These are phyloP conservation scores for Podiceps cristatus DNA, from an alignment of 2,113 vertebrate genomes.

Conservation along the genomic window DNA sequence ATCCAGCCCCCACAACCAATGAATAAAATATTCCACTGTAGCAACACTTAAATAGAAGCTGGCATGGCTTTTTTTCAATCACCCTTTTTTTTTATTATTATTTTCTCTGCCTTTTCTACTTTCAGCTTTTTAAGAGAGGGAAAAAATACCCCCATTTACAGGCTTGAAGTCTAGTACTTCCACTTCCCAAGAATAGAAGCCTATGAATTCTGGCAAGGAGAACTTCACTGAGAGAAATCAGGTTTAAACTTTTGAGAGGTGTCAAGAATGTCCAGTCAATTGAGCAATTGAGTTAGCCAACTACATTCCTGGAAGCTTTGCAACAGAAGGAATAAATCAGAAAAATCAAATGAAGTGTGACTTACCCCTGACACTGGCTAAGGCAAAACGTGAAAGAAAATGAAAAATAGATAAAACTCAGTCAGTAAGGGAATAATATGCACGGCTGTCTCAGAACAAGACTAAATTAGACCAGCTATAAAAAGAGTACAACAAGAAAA, in stretches of 20 bases:
- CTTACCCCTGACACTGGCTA: neutral
- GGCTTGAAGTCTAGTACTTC: neutral
- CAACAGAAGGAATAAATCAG: slow-evolving; percentile 36
- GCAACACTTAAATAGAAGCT: neutral
- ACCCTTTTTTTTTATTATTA: neutral
- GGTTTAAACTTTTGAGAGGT: neutral
- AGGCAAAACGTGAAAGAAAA: neutral
- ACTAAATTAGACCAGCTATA: neutral
- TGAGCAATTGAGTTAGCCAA: neutral
- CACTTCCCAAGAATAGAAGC: neutral
- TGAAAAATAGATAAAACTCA: neutral
- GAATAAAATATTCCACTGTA: neutral
- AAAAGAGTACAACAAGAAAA: neutral
- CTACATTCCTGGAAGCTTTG: slow-evolving; percentile 32
- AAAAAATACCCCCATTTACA: neutral
- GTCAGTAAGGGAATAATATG: neutral
- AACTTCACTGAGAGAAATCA: slow-evolving; percentile 10
- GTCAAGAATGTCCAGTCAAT: slow-evolving; percentile 27
- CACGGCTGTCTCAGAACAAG: neutral
- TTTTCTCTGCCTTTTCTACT: neutral
- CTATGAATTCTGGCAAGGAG: neutral
- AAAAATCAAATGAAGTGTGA: slow-evolving; percentile 8
- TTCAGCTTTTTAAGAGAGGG: neutral
- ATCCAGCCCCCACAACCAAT: neutral
- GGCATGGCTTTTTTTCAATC: neutral